Base-by-base conservation (phyloP, 2,113 vertebrate species). In the Diadophis punctatus region DNA sequence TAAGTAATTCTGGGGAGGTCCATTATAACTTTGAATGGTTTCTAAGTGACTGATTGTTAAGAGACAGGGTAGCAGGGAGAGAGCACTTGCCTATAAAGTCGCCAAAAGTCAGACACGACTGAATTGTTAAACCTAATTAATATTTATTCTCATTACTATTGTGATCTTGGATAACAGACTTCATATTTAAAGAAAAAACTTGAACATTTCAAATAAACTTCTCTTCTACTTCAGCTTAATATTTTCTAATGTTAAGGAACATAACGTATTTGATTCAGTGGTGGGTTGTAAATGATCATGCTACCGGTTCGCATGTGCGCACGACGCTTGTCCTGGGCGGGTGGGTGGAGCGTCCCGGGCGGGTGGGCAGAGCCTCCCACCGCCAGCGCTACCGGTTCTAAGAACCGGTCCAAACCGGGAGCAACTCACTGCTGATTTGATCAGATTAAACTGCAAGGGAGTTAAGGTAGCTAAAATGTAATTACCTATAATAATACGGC, bases 361-460 rank as follows among this genome's bases (percentile, higher is more conserved):
- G 46, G 46, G 46, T 46, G 46, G 46, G 46, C 46, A 46, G 46
- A 46, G 5, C 46, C 3, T 46, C 46, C 5, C 46, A 5, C 46
- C 46, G 5, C n/a, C n/a, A n/a, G n/a, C n/a, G n/a, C n/a, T n/a
- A n/a, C n/a, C n/a, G n/a, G n/a, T n/a, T n/a, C 46, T 46, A 46
- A 46, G 46, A 46, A 46, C 46, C n/a, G 5, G 46, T 46, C 46
- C 5, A 5, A 46, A 46, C 46, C 46, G 5, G 46, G 3, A 46
- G 46, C 46, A 46, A 46, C 46, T 46, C 46, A 46, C 46, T 5
- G 46, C 46, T 46, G 46, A 46, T 48, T 92, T 43, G 23, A 8
- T 90, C 43, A 48, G 85, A 92, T 92, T 90, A 92, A 86, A 34
- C 53, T 60, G 39, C 53, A 92, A 92, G 88, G 30, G 88, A 92